Evolutionary conservation across 2,888 invertebrate species (phyloP), one percentile per base, ranked within the genome.

Genomic region (Sussaba pulchella): DNA sequence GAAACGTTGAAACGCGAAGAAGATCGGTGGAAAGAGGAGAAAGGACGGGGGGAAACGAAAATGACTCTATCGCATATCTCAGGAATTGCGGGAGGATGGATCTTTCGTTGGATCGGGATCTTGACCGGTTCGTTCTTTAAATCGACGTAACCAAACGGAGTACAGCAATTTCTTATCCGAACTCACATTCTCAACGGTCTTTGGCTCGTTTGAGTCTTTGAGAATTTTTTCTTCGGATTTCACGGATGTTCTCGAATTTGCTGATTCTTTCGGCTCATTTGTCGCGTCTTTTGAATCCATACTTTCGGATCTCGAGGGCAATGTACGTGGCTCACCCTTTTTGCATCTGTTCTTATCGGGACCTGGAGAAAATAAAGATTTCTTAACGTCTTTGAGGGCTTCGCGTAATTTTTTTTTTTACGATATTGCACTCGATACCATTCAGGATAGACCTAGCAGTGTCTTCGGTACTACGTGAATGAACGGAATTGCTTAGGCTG

Each of bases 141-240:
- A 83, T 39, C 82, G 86, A 50, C 86, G 86, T 19, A 88, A 83
- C 88, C 88, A 88, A 8, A 67, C 82, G 14, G 87, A 83, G 43
- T 88, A 88, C 39, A 88, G n/a, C 3, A 87, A 76, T n/a, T 71
- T 74, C 43, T 88, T 88, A 47, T 85, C 88, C 1, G 85, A 66
- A 69, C 83, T 85, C 19, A 75, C 50, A n/a, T 24, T 47, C 61
- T 64, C 45, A 31, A 26, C 45, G 41, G 9, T 67, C 43, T 45
- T 59, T 47, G 73, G 26, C 63, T 64, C 67, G 54, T 26, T 26
- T 47, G 71, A 24, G 14, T 50, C 39, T 41, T 14, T 24, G 10
- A 24, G 9, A 36, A 73, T 66, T 52, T 59, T 77, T 73, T 73
- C 63, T 24, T 73, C 59, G 0, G 1, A 31, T 57, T 71, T 71